phyloP scores from a whole-genome alignment of 2,888 invertebrate genomes.

The Zootermopsis nevadensis region DNA sequence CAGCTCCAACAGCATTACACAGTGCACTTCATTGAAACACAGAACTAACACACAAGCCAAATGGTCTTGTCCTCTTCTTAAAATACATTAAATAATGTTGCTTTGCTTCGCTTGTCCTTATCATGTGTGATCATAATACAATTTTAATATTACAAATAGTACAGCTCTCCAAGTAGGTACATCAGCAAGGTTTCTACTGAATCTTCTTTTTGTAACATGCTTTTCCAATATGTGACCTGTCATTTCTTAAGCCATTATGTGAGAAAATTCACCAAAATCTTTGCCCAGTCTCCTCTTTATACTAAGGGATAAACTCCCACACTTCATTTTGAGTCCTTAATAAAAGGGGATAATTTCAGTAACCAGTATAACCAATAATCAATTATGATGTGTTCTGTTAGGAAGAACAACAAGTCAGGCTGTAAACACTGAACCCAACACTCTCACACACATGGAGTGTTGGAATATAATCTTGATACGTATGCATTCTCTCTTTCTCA shows the following conservation, averaged over 20 bases:
- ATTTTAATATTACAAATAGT: conserved; percentile 32
- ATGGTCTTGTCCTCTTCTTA: conserved; percentile 11
- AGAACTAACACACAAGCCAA: neutral
- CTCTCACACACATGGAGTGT: neutral
- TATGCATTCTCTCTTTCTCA: neutral
- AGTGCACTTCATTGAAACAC: neutral
- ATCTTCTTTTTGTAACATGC: neutral
- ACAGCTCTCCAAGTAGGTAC: conserved; percentile 15
- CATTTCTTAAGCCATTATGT: neutral
- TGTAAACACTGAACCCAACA: neutral
- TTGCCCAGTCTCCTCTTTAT: neutral
- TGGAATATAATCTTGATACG: neutral
- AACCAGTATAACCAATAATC: too few relatives aligned
- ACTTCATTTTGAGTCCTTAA: neutral
- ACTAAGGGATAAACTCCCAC: neutral
- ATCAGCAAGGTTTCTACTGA: neutral
- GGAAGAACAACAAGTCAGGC: too few relatives aligned
- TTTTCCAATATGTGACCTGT: neutral
- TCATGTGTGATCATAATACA: conserved; percentile 3
- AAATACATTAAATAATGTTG: conserved; percentile 17
- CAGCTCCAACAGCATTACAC: neutral
- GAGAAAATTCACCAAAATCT: neutral
- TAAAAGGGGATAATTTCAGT: neutral
- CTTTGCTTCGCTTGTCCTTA: neutral
- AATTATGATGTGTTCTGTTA: too few relatives aligned